These are phyloP conservation scores for Apamea crenata DNA, from an alignment of 2,888 invertebrate genomes.

Conservation along the genomic window DNA sequence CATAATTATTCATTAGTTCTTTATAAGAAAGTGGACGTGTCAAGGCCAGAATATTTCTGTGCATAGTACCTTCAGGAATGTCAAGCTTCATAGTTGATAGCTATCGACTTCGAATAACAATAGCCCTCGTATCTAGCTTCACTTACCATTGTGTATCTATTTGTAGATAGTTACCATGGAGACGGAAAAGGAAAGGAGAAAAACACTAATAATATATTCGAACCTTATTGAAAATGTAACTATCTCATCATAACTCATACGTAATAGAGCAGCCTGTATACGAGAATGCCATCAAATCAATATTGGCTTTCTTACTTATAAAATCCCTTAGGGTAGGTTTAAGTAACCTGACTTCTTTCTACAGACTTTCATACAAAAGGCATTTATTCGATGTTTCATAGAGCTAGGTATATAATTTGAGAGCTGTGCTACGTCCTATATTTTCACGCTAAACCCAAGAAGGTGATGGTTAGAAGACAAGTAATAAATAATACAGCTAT, in stretches of 20 bases:
- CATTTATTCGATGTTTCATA: neutral
- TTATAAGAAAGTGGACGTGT: conserved; percentile 40
- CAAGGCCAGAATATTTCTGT: conserved; percentile 39
- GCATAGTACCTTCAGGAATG: conserved; percentile 37
- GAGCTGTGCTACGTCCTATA: neutral
- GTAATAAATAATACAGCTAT: conserved; percentile 27
- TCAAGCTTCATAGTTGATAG: conserved; percentile 26
- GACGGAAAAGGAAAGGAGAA: neutral
- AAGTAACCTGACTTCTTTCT: neutral
- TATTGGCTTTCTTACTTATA: neutral
- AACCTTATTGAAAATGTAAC: neutral
- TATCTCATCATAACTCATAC: neutral
- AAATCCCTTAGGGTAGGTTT: neutral
- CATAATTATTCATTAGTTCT: conserved; percentile 48
- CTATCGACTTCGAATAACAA: conserved; percentile 41
- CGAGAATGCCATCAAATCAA: neutral
- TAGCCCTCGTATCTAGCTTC: conserved; percentile 18
- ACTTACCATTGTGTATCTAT: neutral
- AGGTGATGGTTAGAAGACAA: neutral
- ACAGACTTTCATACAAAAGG: no score
- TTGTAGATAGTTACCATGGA: neutral
- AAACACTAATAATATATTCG: neutral
- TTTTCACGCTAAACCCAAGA: neutral
- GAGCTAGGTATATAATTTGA: neutral
- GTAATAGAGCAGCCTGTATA: neutral